Evolutionary conservation across 2,113 vertebrate species (phyloP), one percentile per base, ranked within the genome.

Genomic region (Numenius arquata): DNA sequence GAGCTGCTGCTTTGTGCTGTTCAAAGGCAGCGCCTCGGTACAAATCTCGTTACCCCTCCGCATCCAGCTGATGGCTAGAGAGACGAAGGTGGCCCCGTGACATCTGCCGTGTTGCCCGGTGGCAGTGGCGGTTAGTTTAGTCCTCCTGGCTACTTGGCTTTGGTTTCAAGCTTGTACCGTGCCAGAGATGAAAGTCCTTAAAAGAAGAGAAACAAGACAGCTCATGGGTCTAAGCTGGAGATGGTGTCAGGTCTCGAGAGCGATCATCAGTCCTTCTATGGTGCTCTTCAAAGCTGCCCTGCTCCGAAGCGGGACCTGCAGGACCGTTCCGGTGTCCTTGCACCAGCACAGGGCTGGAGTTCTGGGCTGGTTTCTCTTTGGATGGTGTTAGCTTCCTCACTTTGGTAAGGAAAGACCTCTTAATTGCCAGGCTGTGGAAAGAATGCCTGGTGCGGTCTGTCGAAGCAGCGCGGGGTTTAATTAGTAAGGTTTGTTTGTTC

Each of bases 381-480:
- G 38, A 22, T 8, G 3, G 29, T 52, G 47, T 41, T 67, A 41
- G 11, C 30, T 63, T 47, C 18, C 70, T 89, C 74, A 19, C 43
- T 89, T 62, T 67, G 40, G n/a, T 41, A 34, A 23, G 3, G n/a
- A 36, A 75, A 41, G 50, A 6, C n/a, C 59, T 77, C 40, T 66
- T 23, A 20, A 26, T 26, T 85, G 27, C 53, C n/a, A 40, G 38
- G 62, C 62, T 73, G 52, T 18, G 40, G 56, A 48, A 22, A 75
- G 59, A 38, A 25, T 6, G 25, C 55, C 3, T 1, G 13, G 19
- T 47, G 67, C 4, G 4, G 8, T 34, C 61, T 40, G 27, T 9
- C 2, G 5, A 36, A 61, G 52, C 22, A 19, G 1, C 2, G 2
- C 0, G 0, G 23, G 20, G 43, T 19, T 88, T 29, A 12, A 8